Conservation (phyloP, 2,113 vertebrate species). For the Stigmatopora nigra region DNA sequence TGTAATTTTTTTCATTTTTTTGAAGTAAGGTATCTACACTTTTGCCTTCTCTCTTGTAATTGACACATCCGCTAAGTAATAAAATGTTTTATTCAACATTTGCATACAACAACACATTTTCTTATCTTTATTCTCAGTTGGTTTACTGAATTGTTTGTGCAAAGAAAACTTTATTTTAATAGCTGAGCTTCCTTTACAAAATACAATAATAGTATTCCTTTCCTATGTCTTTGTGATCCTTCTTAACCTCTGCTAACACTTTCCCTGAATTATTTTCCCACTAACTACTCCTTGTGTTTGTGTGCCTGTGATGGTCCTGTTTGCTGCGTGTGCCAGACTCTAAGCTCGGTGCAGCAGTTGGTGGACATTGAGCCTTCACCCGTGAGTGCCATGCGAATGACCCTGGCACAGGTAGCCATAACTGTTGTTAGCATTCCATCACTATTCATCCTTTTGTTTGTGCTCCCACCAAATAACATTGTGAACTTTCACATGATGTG, state of each 20-base stretch:
- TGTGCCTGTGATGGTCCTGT: conserved; percentile 40
- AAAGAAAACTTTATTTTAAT: conserved; percentile 13
- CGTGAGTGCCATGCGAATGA: conserved; percentile 99
- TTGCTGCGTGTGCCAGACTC: conserved; percentile 74
- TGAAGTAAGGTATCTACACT: conserved; percentile 9
- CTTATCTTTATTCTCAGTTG: not conserved
- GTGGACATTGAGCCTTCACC: conserved; percentile 98
- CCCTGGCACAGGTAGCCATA: conserved; percentile 89
- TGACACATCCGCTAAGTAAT: conserved; percentile 4
- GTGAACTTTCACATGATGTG: conserved; percentile 3
- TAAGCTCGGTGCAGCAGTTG: conserved; percentile 91
- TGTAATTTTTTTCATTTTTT: conserved; percentile 8
- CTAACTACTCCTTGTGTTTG: conserved; percentile 46
- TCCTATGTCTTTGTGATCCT: conserved; percentile 30
- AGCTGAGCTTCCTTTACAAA: conserved; percentile 14
- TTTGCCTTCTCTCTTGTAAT: not conserved
- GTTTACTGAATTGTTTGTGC: conserved; percentile 3
- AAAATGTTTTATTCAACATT: not conserved
- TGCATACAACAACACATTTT: not conserved
- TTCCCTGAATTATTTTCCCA: conserved; percentile 29
- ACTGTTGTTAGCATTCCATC: conserved; percentile 40
- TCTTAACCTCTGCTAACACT: conserved; percentile 49
- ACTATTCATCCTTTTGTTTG: conserved; percentile 7
- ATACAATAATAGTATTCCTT: conserved; percentile 20
- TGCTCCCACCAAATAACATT: not conserved